Percentiles rank a stretch among this genome's conserved stretches.
Conservation (phyloP, 2,888 invertebrate species). For the Chymomyza amoena region DNA sequence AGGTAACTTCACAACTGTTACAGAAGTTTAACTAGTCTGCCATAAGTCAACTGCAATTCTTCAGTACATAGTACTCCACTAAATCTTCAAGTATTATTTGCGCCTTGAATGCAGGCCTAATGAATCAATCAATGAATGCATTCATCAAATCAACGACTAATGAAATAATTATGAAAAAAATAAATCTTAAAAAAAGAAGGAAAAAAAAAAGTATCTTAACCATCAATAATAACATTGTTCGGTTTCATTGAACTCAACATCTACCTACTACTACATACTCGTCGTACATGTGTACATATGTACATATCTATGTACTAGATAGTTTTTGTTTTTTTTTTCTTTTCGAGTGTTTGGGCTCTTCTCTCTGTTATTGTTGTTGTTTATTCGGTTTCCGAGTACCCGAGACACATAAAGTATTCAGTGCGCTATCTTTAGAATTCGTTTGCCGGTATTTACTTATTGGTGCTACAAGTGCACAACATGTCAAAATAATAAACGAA, state of each 20-base stretch:
- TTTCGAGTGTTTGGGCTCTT: not conserved
- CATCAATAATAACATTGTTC: conserved; percentile 27
- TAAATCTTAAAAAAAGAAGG: not conserved
- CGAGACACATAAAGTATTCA: not conserved
- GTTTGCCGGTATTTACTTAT: conserved; percentile 34
- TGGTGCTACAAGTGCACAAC: conserved; percentile 53
- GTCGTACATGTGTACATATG: not conserved
- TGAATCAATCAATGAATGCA: not conserved
- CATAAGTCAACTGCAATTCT: no score
- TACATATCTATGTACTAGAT: not conserved
- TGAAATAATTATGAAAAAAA: not conserved
- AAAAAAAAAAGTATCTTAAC: conserved; percentile 1
- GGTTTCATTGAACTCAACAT: conserved; percentile 50
- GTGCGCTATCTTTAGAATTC: conserved; percentile 56
- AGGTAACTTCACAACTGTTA: no score
- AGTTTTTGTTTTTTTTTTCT: no score
- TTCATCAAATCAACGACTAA: not conserved
- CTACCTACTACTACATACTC: not conserved
- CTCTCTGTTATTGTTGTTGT: not conserved
- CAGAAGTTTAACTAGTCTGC: no score
- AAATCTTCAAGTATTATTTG: not conserved
- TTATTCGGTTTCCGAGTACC: not conserved
- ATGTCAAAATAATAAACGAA: conserved; percentile 58
- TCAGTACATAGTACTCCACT: no score
- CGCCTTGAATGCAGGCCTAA: not conserved